Evolutionary conservation across 2,113 vertebrate species (phyloP).

Genomic region (Rhabdomys dilectus): DNA sequence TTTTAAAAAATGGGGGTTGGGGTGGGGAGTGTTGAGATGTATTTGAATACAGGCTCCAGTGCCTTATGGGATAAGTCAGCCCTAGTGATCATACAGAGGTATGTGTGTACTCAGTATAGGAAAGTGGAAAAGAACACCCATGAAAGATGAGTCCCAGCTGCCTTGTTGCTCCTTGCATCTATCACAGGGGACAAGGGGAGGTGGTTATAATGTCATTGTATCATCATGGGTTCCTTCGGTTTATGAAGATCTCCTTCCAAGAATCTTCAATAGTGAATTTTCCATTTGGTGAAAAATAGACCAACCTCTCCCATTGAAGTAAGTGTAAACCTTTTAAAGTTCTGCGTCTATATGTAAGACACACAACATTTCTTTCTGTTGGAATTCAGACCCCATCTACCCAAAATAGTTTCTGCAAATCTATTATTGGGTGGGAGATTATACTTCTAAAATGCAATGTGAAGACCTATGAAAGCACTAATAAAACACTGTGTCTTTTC

Average conservation of each 20-base stretch:
- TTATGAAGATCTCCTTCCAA: neutral
- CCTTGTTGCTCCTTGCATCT: neutral
- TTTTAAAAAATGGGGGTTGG: no score
- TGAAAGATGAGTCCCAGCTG: no score
- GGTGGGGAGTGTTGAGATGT: neutral
- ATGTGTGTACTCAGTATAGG: rapidly evolving
- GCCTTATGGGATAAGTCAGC: rapidly evolving
- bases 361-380: neutral
- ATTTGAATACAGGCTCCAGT: neutral
- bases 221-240: neutral
- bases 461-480: neutral
- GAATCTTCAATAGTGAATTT: neutral
- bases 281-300: neutral
- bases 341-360: neutral
- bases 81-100: neutral
- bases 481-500: neutral
- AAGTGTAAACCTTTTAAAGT: slow-evolving; percentile 24
- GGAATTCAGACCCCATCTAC: neutral
- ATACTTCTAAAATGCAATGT: neutral
- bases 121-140: rapidly evolving
- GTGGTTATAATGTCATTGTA: neutral
- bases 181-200: rapidly evolving
- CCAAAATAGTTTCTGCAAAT: slow-evolving; percentile 28
- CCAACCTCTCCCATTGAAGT: neutral
- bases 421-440: neutral